phyloP scores from a whole-genome alignment of 2,113 vertebrate genomes.

The Colossoma macropomum region DNA sequence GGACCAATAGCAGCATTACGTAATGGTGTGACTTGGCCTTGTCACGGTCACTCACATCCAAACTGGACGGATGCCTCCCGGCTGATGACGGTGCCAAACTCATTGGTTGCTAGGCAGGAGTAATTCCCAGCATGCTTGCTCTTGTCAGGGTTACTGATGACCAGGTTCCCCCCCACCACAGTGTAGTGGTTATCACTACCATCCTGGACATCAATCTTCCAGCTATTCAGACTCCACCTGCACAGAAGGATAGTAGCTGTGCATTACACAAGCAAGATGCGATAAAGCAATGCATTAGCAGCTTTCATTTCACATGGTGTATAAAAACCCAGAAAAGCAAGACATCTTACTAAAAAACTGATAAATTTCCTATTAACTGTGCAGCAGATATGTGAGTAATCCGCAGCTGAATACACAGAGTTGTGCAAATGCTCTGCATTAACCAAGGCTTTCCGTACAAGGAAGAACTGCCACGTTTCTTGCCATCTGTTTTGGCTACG shows the following conservation, averaged over 20 bases:
- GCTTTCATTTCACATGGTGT: neutral
- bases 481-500: conserved; percentile 12
- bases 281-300: neutral
- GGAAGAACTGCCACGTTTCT: neutral
- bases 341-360: neutral
- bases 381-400: neutral
- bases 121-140: conserved; percentile 86
- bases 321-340: neutral
- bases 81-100: conserved; percentile 88
- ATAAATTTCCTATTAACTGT: neutral
- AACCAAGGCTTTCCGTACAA: neutral
- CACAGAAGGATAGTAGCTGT: conserved; percentile 40
- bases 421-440: neutral
- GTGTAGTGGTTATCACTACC: conserved; percentile 78
- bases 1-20: conserved; percentile 7
- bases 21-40: conserved; percentile 6
- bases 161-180: conserved; percentile 88
- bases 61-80: conserved; percentile 87
- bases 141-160: conserved; percentile 88
- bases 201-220: conserved; percentile 80
- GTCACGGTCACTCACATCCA: conserved; percentile 85
- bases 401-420: neutral
- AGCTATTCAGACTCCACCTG: conserved; percentile 89
- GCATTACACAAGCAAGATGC: neutral
- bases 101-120: conserved; percentile 87